Evolutionary conservation across 2,113 vertebrate genomes (phyloP), one percentile per base, ranked within the genome.

Genomic region (Albula goreensis): DNA sequence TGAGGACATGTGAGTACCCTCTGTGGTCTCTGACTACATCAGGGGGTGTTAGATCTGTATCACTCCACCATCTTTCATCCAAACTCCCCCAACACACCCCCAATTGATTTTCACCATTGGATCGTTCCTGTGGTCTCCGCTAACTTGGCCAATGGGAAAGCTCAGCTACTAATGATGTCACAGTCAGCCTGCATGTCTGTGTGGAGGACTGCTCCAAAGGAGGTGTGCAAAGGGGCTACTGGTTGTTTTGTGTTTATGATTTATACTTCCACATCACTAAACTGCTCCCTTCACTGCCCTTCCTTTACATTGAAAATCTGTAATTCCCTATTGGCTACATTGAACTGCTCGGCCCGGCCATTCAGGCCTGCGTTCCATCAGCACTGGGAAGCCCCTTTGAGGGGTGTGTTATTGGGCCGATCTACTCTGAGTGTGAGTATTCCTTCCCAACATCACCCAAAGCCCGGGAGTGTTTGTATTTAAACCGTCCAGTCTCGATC

Each of bases 1-100:
- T 48, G 98, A 99, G 90, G 98, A 99, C 92, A 99, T 99, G 98
- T 99, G 91, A 97, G 97, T 97, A 89, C 87, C 56, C 12, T 22
- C 66, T 74, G 2, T 5, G 53, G 60, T n/a, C 9, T 81, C n/a
- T 49, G 9, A 17, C 74, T 4, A 7, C 22, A 11, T 31, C 7
- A 5, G 60, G 53, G 60, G 60, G 17, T 66, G 60, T 66, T 41
- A 41, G 31, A 41, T 41, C 31, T 1, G 31, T 41, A 41, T 41
- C 31, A 41, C 31, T 4, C 60, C 22, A 22, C 60, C 19, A 66
- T 66, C 15, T 15, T 22, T 66, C 60, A 19, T 66, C 19, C 17
- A 19, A 66, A 19, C 15, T 15, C 5, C 1, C 60, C 22, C 22
- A 5, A 15, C 22, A 3, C 3, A 15, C 17, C 17, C 11, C 56